Conservation (phyloP, 2,113 vertebrate species). For the Opisthocomus hoazin region DNA sequence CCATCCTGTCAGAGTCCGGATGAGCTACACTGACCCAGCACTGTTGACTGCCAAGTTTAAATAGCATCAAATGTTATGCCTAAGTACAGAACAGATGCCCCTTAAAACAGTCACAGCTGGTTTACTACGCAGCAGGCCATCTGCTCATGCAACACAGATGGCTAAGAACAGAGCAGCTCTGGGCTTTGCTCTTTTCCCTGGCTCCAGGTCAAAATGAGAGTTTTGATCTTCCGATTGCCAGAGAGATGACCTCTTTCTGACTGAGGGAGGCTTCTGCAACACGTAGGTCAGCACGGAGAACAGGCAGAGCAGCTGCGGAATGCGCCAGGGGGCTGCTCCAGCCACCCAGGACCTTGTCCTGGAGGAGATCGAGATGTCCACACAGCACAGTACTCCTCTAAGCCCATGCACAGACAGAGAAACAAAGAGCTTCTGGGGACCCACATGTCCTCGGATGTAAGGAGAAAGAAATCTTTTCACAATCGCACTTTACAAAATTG, state of each 20-base stretch:
- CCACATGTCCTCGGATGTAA: background rate
- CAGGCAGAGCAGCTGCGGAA: background rate
- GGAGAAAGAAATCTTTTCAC: background rate
- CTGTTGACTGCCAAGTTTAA: background rate
- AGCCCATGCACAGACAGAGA: background rate
- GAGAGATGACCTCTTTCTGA: background rate
- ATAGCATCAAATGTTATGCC: background rate
- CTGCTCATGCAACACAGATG: background rate
- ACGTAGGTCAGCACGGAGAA: accelerated
- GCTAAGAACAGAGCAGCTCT: background rate
- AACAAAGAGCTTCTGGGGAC: background rate
- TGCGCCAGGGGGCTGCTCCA: accelerated
- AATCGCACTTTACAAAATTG: background rate
- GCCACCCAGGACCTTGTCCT: background rate
- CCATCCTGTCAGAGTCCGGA: background rate
- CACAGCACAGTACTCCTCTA: background rate
- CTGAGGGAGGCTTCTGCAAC: background rate
- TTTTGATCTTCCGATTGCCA: background rate
- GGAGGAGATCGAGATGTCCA: background rate
- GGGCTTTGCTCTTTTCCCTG: background rate
- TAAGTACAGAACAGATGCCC: background rate
- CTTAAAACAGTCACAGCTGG: slow-evolving; percentile 9
- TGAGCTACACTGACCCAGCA: background rate
- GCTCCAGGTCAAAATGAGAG: background rate
- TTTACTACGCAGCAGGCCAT: background rate